Percentiles rank a stretch among this genome's conserved stretches.
phyloP scores from a whole-genome alignment of 2,797 vertebrate species.

The Gymnodraco acuticeps region DNA sequence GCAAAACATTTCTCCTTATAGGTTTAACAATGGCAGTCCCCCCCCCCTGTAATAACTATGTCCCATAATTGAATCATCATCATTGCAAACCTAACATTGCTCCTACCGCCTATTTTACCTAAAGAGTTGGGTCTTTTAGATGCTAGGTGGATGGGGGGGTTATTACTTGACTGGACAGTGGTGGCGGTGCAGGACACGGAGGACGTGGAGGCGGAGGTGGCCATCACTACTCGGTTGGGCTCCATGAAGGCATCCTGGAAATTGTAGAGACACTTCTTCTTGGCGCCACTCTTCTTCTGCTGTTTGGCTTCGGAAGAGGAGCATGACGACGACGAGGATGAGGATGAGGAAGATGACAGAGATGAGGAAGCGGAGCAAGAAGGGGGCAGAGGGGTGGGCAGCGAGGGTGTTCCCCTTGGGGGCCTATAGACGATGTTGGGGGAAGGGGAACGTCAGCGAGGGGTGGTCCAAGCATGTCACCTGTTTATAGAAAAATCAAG shows the following conservation, averaged over 20 bases:
- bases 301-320: constrained; percentile 90
- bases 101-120: constrained; percentile 84
- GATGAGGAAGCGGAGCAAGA: constrained; percentile 69
- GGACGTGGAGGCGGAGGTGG: constrained; percentile 94
- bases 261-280: constrained; percentile 99
- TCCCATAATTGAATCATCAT: background rate
- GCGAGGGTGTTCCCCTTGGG: constrained; percentile 71
- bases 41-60: background rate
- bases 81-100: constrained; percentile 61
- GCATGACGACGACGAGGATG: constrained; percentile 76
- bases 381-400: constrained; percentile 64
- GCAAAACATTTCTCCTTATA: background rate
- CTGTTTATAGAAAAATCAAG: constrained; percentile 71
- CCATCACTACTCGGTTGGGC: constrained; percentile 94
- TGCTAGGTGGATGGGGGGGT: constrained; percentile 90
- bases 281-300: constrained; percentile 90
- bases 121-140: constrained; percentile 92
- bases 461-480: constrained; percentile 90
- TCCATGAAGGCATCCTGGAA: constrained; percentile 99
- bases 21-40: background rate
- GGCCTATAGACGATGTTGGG: constrained; percentile 84
- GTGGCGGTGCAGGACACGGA: constrained; percentile 97
- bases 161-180: constrained; percentile 94
- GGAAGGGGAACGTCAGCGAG: constrained; percentile 90
- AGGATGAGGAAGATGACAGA: constrained; percentile 68